Conservation (phyloP, 2,113 vertebrate genomes). For the Xerus inauris region DNA sequence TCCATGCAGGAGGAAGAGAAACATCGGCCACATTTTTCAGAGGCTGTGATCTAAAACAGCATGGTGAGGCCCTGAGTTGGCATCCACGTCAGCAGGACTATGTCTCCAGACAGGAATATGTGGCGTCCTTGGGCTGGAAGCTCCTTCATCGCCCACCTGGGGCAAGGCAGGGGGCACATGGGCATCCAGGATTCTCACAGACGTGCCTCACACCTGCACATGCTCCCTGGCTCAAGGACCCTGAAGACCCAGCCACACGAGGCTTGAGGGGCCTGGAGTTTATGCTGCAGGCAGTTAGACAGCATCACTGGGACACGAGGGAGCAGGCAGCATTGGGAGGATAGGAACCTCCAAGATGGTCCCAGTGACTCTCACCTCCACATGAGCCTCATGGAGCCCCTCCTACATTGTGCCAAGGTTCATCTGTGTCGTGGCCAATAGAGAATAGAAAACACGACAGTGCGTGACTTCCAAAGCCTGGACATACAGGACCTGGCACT, state of each 20-base stretch:
- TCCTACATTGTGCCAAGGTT: background rate
- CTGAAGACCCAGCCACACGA: background rate
- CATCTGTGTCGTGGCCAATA: background rate
- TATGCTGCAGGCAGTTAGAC: fast-evolving
- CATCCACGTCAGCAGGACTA: background rate
- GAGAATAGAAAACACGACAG: background rate
- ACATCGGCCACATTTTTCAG: background rate
- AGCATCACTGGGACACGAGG: background rate
- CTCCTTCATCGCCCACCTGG: background rate
- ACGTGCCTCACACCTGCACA: background rate
- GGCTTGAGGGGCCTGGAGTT: background rate
- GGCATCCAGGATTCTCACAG: background rate
- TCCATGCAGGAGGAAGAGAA: background rate
- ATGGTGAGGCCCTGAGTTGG: background rate
- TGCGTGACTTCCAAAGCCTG: background rate
- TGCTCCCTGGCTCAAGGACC: background rate
- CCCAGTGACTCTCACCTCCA: background rate
- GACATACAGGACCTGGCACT: background rate
- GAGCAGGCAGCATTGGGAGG: background rate
- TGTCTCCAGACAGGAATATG: background rate
- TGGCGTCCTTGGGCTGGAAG: fast-evolving
- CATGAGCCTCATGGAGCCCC: background rate
- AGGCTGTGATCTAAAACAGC: background rate
- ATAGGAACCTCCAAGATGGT: background rate
- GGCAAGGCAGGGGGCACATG: background rate